phyloP scores from a whole-genome alignment of 1,140 invertebrate genomes.

The Cecropterus lyciades region DNA sequence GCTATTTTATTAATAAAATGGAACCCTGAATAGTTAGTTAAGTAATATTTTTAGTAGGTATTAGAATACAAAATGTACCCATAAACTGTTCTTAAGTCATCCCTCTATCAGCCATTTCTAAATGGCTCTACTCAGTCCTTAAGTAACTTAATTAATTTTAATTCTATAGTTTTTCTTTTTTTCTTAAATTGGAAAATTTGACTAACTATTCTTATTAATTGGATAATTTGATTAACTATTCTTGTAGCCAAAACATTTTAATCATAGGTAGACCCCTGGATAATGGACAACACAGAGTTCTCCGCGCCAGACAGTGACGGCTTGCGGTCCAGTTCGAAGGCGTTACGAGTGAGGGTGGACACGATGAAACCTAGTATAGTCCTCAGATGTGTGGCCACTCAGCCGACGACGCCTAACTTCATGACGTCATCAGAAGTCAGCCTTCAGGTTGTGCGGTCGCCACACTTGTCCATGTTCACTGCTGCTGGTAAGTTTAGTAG shows the following conservation, averaged over 20 bases:
- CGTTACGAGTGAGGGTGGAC: slow-evolving; percentile 54
- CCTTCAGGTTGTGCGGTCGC: slow-evolving; percentile 60
- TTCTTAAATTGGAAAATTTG: too few species aligned
- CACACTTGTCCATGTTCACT: slow-evolving; percentile 73
- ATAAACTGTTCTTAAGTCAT: too few species aligned
- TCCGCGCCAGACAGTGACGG: slow-evolving; percentile 59
- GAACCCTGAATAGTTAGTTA: too few species aligned
- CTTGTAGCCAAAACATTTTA: neutral
- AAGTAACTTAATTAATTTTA: too few species aligned
- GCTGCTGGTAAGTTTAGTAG: slow-evolving; percentile 69
- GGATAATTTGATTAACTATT: neutral
- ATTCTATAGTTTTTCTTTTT: too few species aligned
- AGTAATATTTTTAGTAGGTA: too few species aligned
- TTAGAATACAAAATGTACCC: too few species aligned
- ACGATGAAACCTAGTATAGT: slow-evolving; percentile 47
- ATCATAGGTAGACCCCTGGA: slow-evolving; percentile 59
- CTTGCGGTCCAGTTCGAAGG: slow-evolving; percentile 63
- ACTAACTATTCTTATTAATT: neutral
- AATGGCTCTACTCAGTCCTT: too few species aligned
- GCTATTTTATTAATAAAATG: too few species aligned
- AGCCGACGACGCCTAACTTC: slow-evolving; percentile 64
- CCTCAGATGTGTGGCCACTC: slow-evolving; percentile 66
- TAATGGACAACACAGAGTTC: slow-evolving; percentile 66
- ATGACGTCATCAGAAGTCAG: slow-evolving; percentile 57
- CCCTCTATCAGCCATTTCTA: too few species aligned